These are phyloP conservation scores for Suricata suricatta DNA, from an alignment of 2,113 vertebrate species.

Conservation along the genomic window DNA sequence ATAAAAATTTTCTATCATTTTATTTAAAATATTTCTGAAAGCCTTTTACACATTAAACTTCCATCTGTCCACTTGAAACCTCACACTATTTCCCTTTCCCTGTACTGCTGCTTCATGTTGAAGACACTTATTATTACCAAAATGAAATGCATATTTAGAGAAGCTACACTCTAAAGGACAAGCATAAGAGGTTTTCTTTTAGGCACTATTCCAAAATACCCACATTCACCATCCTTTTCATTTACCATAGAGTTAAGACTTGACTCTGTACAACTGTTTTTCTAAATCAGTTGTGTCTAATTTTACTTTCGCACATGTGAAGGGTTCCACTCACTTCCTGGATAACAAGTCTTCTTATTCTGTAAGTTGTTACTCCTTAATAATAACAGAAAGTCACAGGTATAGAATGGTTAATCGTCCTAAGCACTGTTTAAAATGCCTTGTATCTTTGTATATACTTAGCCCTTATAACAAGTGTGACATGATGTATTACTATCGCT, in stretches of 20 bases:
- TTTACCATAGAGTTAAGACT: not conserved
- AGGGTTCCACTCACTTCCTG: not conserved
- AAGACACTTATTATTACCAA: not conserved
- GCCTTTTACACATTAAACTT: not conserved
- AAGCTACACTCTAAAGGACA: not conserved
- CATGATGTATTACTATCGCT: not conserved
- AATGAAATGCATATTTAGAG: not conserved
- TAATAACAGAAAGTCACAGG: not conserved
- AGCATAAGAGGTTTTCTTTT: not conserved
- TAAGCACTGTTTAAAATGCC: not conserved
- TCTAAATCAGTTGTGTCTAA: not conserved
- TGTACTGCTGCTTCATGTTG: not conserved
- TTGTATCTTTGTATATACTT: not conserved
- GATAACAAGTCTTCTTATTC: not conserved
- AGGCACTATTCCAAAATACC: not conserved
- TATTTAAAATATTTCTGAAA: conserved; percentile 36
- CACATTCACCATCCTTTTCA: not conserved
- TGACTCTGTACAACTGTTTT: not conserved
- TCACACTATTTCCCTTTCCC: not conserved
- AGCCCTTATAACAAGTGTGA: not conserved
- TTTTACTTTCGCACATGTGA: not conserved
- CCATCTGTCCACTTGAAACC: not conserved
- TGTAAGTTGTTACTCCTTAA: not conserved
- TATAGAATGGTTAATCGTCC: not conserved
- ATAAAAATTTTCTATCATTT: not conserved